Evolutionary conservation across 2,888 invertebrate species (phyloP), one percentile per base, ranked within the genome.

Genomic region (Drosophila nigricruria): DNA sequence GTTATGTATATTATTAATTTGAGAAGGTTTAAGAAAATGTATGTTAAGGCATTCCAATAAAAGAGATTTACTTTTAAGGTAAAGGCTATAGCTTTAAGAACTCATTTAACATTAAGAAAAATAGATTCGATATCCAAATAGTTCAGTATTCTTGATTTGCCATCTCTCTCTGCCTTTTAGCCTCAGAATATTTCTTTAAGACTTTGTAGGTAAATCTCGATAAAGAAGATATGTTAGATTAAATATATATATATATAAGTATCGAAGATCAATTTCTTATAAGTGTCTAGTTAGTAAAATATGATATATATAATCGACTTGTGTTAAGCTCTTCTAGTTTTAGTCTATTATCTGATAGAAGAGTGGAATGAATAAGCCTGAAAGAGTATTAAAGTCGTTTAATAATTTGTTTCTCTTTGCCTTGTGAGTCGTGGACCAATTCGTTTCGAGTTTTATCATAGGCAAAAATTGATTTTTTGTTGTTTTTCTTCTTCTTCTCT

Each of bases 401-500:
- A 27, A 12, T 32, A 25, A n/a, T n/a, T 45, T 27, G 5, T 4
- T 49, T 61, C 61, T 40, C 23, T 34, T 23, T 38, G 36, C 47
- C 54, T 43, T 14, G 47, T 38, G 38, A 47, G 50, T 58, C 63
- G 50, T 66, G 42, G 59, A 64, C 27, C 66, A 52, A 64, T 69
- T 68, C 79, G 61, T 56, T 69, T 52, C 66, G 59, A 81, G 71
- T 81, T 78, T 82, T 88, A 80, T 86, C 90, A 88, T 82, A 74
- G 90, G 79, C 76, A 69, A 88, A 79, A 86, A 86, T 86, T 88
- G 85, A 86, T 86, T 86, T 89, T 88, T 85, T 88, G 69, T 76
- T 67, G 63, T 62, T 65, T n/a, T 53, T 5, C 36, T 23, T 53
- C 36, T 23, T 53, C 16, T 34, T 12, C 52, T 25, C 1, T 9